Evolutionary conservation across 2,113 vertebrate genomes (phyloP).

Genomic region (Lepisosteus oculatus): DNA sequence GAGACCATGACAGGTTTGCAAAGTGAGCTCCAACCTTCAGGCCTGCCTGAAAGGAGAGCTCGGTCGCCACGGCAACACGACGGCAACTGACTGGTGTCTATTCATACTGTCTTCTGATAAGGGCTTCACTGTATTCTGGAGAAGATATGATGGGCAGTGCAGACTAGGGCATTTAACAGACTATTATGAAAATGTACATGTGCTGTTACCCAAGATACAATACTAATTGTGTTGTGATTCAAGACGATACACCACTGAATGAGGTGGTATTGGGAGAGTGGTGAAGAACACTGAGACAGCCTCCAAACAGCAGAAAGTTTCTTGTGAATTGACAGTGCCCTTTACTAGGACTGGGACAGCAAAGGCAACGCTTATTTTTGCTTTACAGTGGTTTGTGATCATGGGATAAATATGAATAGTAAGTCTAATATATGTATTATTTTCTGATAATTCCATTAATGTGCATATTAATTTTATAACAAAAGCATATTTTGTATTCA

Average conservation of each 20-base stretch:
- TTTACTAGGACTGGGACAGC: no score
- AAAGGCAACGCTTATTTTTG: no score
- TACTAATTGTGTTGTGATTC: background rate
- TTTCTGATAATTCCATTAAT: no score
- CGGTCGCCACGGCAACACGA: conserved; percentile 45
- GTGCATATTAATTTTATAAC: no score
- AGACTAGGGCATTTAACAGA: conserved; percentile 7
- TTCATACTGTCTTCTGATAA: conserved; percentile 25
- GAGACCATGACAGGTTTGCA: conserved; percentile 37
- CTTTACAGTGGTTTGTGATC: no score
- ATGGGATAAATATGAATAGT: no score
- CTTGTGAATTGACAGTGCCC: no score
- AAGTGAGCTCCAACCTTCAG: conserved; percentile 41
- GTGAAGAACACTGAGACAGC: conserved; percentile 24
- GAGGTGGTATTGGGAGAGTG: background rate
- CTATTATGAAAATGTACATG: background rate
- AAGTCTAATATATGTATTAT: no score
- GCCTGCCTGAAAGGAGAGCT: conserved; percentile 48
- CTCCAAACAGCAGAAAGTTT: background rate
- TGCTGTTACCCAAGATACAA: background rate
- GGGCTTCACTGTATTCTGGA: conserved; percentile 19
- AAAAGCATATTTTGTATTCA: no score
- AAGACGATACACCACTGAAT: background rate
- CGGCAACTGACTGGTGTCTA: conserved; percentile 19
- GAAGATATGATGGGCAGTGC: conserved; percentile 15